Conservation (phyloP, 2,113 vertebrate species). For the Protomyctophum bolini region DNA sequence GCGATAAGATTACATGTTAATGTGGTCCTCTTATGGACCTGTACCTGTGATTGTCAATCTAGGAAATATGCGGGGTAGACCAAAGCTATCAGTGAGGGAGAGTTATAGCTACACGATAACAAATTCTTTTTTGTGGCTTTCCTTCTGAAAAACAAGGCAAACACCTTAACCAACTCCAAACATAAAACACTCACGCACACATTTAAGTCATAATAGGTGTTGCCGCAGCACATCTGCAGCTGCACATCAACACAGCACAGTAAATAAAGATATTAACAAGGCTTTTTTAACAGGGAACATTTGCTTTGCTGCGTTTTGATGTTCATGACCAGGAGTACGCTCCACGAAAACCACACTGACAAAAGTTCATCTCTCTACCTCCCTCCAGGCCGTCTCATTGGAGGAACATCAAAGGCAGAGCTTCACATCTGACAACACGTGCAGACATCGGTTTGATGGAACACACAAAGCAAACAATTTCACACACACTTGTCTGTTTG, state of each 20-base stretch:
- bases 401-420: slow-evolving; percentile 49
- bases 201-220: slow-evolving; percentile 4
- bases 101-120: slow-evolving; percentile 19
- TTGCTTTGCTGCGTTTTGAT: slow-evolving; percentile 37
- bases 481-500: slow-evolving; percentile 9
- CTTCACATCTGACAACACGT: slow-evolving; percentile 42
- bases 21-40: neutral
- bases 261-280: slow-evolving; percentile 58
- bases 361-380: slow-evolving; percentile 52
- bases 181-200: slow-evolving; percentile 10
- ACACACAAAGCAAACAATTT: slow-evolving; percentile 16
- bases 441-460: slow-evolving; percentile 22
- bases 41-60: slow-evolving; percentile 16
- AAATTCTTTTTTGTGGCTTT: slow-evolving; percentile 9
- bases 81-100: neutral
- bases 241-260: slow-evolving; percentile 44
- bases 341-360: slow-evolving; percentile 57
- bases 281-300: slow-evolving; percentile 22
- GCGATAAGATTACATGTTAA: neutral
- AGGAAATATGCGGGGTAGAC: slow-evolving; percentile 30
- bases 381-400: slow-evolving; percentile 29
- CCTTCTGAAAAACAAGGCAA: slow-evolving; percentile 11
- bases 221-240: slow-evolving; percentile 6
- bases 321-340: slow-evolving; percentile 56
- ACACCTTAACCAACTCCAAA: slow-evolving; percentile 28